Base-by-base conservation (phyloP, 2,888 invertebrate genomes). In the Apamea anceps region DNA sequence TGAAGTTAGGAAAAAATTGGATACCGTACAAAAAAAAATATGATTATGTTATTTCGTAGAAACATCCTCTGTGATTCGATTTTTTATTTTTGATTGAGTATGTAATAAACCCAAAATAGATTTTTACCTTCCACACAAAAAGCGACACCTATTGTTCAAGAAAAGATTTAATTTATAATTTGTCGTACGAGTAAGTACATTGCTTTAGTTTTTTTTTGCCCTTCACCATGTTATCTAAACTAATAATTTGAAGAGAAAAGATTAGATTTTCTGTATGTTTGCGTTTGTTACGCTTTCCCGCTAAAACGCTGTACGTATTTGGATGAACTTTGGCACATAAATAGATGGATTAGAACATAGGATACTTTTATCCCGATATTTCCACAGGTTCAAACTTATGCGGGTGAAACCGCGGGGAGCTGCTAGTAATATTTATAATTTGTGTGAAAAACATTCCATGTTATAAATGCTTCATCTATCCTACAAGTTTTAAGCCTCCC, bases 1-100 rank as follows among this genome's bases (percentile, higher is more conserved):
- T 28, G 4, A 32, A 60, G 6, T 4, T 10, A 28, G 8, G 5
- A 54, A 75, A n/a, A n/a, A n/a, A n/a, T n/a, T n/a, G n/a, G 68
- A 63, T 82, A 78, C 74, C 62, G 75, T 85, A 85, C 21, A 72
- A 48, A 42, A 28, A 66, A 65, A 45, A 2, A 5, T 48, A 21
- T 12, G 3, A 10, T 25, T 37, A 12, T 5, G 12, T 25, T 65
- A 51, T 76, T 63, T 51, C 6, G 4, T 51, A 8, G 25, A 48
- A 63, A 42, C 13, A 32, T 42, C 12, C 12, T 51, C 3, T 18
- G 51, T 25, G 10, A 37, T 25, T 51, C 2, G 15, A 25, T 7
- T 25, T 51, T 28, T 48, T 37, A 32, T 3, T 2, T 51, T 62
- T 48, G 6, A 15, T 37, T 18, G 0, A 4, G n/a, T 6, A 15